These are phyloP conservation scores for rabbit (Oryctolagus cuniculus) DNA, from an alignment of 2,113 vertebrate genomes.

Conservation along the genomic window mOryCun1.1 NC_091441.1:114887501-114888000, in stretches of 20 bases:
- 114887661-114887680: not conserved
- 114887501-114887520: not conserved
- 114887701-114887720: not conserved
- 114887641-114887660: not conserved
- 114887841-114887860: no score
- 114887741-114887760: not conserved
- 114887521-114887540: not conserved
- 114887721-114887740: not conserved
- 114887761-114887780: constrained; percentile 1
- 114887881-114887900: no score
- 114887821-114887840: no score
- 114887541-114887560: not conserved
- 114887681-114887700: not conserved
- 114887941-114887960: no score
- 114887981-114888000: no score
- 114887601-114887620: not conserved
- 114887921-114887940: no score
- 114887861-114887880: no score
- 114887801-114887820: no score
- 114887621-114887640: not conserved
- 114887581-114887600: constrained; percentile 22
- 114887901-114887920: no score
- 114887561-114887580: not conserved
- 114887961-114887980: no score
- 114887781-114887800: not conserved